Percentiles rank a stretch among this genome's conserved stretches.
Evolutionary conservation across 2,888 invertebrate genomes (phyloP).

Genomic region (Drosophila nigricruria): DNA sequence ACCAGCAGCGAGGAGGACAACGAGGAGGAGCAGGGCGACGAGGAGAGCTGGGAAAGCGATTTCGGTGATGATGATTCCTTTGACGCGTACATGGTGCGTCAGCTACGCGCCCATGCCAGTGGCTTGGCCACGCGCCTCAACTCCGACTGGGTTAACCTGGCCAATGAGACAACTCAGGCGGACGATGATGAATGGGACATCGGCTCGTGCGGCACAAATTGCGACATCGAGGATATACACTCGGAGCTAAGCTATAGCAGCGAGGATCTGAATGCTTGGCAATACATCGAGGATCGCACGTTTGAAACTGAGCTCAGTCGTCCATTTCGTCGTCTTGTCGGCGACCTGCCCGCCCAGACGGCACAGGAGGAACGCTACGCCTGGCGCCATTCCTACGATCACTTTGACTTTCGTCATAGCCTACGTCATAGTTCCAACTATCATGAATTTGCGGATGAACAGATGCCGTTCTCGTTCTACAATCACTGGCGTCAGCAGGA

Average conservation of each 20-base stretch:
- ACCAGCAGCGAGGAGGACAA: constrained; percentile 21
- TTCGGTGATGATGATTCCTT: constrained; percentile 20
- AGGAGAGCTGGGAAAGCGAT: constrained; percentile 35
- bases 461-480: background rate
- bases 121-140: background rate
- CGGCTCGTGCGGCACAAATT: constrained; percentile 1
- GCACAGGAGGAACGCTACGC: constrained; percentile 27
- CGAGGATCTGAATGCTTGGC: constrained; percentile 26
- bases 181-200: constrained; percentile 15
- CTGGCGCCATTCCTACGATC: background rate
- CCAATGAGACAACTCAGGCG: background rate
- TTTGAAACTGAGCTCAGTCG: constrained; percentile 34
- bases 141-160: constrained; percentile 1
- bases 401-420: background rate
- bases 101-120: constrained; percentile 3
- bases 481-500: background rate
- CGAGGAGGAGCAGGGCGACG: constrained; percentile 11
- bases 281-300: constrained; percentile 19
- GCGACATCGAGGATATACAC: constrained; percentile 12
- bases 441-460: background rate
- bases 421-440: background rate
- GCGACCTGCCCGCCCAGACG: constrained; percentile 24
- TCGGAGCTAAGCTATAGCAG: background rate
- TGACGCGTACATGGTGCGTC: constrained; percentile 22
- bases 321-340: constrained; percentile 25